A percentile compares a stretch with the other conserved stretches of the same genome.
phyloP scores from a whole-genome alignment of 1,140 invertebrate genomes.

The Amyelois transitella region DNA sequence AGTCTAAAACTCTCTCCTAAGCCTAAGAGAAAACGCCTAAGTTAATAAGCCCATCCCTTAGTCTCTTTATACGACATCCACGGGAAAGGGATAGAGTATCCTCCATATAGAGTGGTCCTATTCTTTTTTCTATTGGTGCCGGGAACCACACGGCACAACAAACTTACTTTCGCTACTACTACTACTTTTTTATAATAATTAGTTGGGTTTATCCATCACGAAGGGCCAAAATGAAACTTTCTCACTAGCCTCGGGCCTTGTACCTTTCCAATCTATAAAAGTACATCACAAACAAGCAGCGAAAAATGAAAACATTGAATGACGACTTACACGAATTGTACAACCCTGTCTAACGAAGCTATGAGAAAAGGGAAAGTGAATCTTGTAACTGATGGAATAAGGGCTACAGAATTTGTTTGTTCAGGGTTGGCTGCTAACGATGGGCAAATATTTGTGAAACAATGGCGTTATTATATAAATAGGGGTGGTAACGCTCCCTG shows the following conservation, averaged over 20 bases:
- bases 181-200: too few relatives aligned
- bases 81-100: too few relatives aligned
- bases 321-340: neutral
- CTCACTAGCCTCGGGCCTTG: neutral
- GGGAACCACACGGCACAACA: too few relatives aligned
- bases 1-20: too few relatives aligned
- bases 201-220: neutral
- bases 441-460: constrained; percentile 38
- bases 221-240: neutral
- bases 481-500: constrained; percentile 13
- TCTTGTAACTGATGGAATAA: constrained; percentile 7
- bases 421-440: constrained; percentile 24
- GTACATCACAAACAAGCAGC: neutral
- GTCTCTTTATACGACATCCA: too few relatives aligned
- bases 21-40: too few relatives aligned
- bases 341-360: neutral
- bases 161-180: too few relatives aligned
- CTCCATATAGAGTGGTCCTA: too few relatives aligned
- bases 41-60: too few relatives aligned
- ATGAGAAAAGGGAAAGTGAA: constrained; percentile 11
- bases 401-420: constrained; percentile 7
- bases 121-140: too few relatives aligned
- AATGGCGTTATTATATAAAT: constrained; percentile 30
- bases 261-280: neutral
- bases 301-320: neutral